Evolutionary conservation across 1,140 invertebrate species (phyloP), one percentile per base, ranked within the genome.

Genomic region (Eurytemora carolleeae): DNA sequence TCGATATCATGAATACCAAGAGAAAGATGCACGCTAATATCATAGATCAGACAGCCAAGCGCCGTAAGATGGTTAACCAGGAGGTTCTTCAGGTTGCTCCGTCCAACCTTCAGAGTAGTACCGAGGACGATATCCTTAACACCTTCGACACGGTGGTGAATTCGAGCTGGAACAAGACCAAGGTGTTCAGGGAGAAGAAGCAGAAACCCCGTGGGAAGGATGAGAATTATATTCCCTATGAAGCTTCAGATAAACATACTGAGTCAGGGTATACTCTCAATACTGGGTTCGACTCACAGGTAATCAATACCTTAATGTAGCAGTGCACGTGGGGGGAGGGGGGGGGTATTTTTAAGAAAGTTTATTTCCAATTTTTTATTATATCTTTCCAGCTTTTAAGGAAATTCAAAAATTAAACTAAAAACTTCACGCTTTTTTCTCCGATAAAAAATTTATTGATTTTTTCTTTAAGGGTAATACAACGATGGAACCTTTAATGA

Each of bases 181-280:
- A 23, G 58, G 57, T 21, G 57, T 54, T 54, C 19, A 19, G 58
- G 57, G 55, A 61, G 31, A 61, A 24, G 18, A 54, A 63, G 52
- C 24, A 31, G 64, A 70, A 76, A 69, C 71, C 74, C 66, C 64
- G 76, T 72, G 73, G 72, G 68, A 76, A 87, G 66, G 75, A 78
- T 57, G 82, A 88, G 65, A 79, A 90, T 75, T 98, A 85, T 69
- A 82, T 98, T 66, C 82, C 84, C 7, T 94, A 97, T 72, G 74
- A 79, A 53, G 84, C 91, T 3, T 74, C 80, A 20, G 88, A 96
- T 71, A 82, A 82, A 70, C 81, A 89, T 65, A 86, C 86, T 0
- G 93, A 98, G 72, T 79, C 83, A 67, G 91, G 89, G 80, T 88
- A 75, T 74, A 78, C 84, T 15, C 81, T 88, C 56, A 67, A 66